Base-by-base conservation (phyloP, 2,797 vertebrate genomes). In the Myotis daubentonii region DNA sequence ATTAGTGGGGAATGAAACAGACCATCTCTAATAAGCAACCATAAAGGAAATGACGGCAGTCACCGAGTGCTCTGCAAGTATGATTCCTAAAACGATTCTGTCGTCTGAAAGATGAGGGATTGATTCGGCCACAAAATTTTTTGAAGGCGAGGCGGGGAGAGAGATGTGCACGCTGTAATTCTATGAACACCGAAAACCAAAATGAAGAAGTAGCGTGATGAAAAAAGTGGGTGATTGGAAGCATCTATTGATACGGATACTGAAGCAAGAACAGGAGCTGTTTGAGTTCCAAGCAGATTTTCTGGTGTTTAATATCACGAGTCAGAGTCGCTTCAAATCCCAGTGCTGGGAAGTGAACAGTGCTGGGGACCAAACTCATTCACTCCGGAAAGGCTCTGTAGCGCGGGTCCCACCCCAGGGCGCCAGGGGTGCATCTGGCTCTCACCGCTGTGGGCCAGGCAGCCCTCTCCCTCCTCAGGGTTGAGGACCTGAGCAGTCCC, bases 1-100 rank as follows among this genome's bases (percentile, higher is more conserved):
- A 92, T 82, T 60, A 82, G 81, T 78, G 1, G 10, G 75, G 44
- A 94, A 76, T 92, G 66, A 80, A 95, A 86, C n/a, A 92, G 84
- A 74, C 11, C 33, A 33, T 74, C 38, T 62, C 65, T 53, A 88
- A 86, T 90, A 91, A 95, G 71, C 70, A 70, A 75, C 17, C 70
- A 76, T 41, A 16, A 79, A 74, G 51, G 47, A 66, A 68, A 89
- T 22, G 30, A 30, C 3, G 76, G 33, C 47, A 79, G 75, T n/a
- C 30, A 11, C 7, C 30, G 41, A 68, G 72, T 3, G 10, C 17
- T 86, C 47, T 75, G 36, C 85, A 95, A 71, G 6, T 82, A 55
- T n/a, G 75, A 78, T 70, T 89, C 30, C 75, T 95, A 19, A 62
- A 55, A 68, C 36, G 49, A 76, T 68, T 66, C 71, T 66, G 13